phyloP scores from a whole-genome alignment of 2,888 invertebrate genomes.

The Epinotia ramella region DNA sequence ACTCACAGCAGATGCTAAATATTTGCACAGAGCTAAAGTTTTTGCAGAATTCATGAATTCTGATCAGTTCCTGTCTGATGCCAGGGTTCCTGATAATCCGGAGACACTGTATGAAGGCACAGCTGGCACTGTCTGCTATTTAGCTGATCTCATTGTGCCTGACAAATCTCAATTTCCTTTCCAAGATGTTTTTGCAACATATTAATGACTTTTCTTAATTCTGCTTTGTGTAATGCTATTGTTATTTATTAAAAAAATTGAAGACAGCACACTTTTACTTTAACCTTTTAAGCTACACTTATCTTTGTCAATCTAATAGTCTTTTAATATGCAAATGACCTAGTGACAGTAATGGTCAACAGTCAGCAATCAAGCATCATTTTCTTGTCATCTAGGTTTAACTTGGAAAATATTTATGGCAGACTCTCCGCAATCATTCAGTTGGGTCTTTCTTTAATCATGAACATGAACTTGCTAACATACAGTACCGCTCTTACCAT shows the following conservation, averaged over 20 bases:
- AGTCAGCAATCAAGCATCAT: slow-evolving; percentile 55
- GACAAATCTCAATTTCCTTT: slow-evolving; percentile 93
- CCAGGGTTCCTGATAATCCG: slow-evolving; percentile 92
- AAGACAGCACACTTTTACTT: slow-evolving; percentile 40
- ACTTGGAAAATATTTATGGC: slow-evolving; percentile 22
- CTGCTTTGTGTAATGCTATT: slow-evolving; percentile 15
- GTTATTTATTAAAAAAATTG: slow-evolving; percentile 42
- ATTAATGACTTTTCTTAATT: neutral
- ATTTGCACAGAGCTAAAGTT: slow-evolving; percentile 89
- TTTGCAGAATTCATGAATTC: slow-evolving; percentile 91
- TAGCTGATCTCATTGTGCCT: slow-evolving; percentile 91
- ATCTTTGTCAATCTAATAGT: slow-evolving; percentile 44
- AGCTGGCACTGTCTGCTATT: slow-evolving; percentile 93
- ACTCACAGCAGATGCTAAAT: slow-evolving; percentile 88
- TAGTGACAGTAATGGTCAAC: slow-evolving; percentile 64
- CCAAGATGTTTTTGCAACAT: slow-evolving; percentile 87
- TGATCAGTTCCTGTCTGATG: slow-evolving; percentile 87
- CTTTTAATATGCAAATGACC: slow-evolving; percentile 52
- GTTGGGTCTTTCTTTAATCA: neutral
- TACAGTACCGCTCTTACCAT: slow-evolving; percentile 48
- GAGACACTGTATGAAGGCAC: slow-evolving; percentile 94
- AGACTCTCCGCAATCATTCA: slow-evolving; percentile 12
- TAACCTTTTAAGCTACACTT: slow-evolving; percentile 15
- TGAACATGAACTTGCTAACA: slow-evolving; percentile 50
- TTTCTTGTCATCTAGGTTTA: slow-evolving; percentile 57